Evolutionary conservation across 2,888 invertebrate genomes (phyloP).

Genomic region (Hesperia comma): DNA sequence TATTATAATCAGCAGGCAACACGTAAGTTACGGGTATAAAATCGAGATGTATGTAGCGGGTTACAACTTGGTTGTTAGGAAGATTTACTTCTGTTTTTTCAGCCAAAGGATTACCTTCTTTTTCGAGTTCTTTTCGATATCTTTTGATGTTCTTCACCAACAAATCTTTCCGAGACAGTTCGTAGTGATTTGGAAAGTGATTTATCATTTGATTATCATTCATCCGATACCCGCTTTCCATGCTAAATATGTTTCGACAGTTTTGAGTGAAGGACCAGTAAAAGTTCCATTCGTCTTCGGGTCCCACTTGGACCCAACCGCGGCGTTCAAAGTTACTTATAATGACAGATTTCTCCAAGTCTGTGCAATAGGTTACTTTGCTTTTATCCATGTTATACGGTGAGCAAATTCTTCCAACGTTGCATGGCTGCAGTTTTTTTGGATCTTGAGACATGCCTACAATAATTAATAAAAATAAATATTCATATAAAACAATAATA

Average conservation of each 20-base stretch:
- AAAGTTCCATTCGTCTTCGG: slow-evolving; percentile 96
- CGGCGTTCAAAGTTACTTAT: slow-evolving; percentile 94
- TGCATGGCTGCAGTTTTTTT: slow-evolving; percentile 23
- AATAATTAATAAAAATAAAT: slow-evolving; percentile 15
- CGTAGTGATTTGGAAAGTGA: slow-evolving; percentile 96
- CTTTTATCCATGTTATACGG: slow-evolving; percentile 37
- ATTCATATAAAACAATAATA: slow-evolving; percentile 21
- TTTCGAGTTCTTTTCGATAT: slow-evolving; percentile 95
- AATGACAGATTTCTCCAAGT: slow-evolving; percentile 94
- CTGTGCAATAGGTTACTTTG: slow-evolving; percentile 81
- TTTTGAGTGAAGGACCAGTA: slow-evolving; percentile 95
- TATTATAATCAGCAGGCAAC: slow-evolving; percentile 96
- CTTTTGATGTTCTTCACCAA: slow-evolving; percentile 97
- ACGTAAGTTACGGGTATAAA: slow-evolving; percentile 97
- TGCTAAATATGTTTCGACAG: slow-evolving; percentile 92
- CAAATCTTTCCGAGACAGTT: slow-evolving; percentile 96
- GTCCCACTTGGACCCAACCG: slow-evolving; percentile 91
- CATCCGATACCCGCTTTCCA: slow-evolving; percentile 93
- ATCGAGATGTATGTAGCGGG: slow-evolving; percentile 91
- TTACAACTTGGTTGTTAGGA: slow-evolving; percentile 85
- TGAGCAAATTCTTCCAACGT: slow-evolving; percentile 9
- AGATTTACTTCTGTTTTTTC: slow-evolving; percentile 85
- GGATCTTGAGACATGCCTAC: slow-evolving; percentile 26
- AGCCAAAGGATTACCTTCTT: slow-evolving; percentile 93
- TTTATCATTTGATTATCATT: slow-evolving; percentile 76